Conservation (phyloP, 2,888 invertebrate species). For the Anarsia innoxiella region DNA sequence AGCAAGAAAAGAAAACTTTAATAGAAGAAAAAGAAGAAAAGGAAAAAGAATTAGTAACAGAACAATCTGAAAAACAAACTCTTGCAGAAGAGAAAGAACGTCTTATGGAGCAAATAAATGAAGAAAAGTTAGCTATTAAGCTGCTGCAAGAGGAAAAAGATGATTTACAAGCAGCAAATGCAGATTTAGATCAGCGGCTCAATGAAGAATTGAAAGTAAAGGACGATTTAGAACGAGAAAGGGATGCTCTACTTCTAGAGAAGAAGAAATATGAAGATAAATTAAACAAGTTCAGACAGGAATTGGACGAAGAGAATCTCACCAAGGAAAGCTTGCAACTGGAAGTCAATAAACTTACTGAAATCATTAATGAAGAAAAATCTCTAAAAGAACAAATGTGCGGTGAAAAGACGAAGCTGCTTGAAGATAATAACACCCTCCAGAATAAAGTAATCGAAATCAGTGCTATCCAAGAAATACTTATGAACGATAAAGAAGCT, state of each 20-base stretch:
- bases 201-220: constrained; percentile 12
- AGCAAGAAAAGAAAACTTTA: constrained; percentile 9
- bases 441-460: constrained; percentile 14
- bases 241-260: constrained; percentile 6
- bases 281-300: not conserved
- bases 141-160: constrained; percentile 11
- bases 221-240: constrained; percentile 16
- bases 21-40: constrained; percentile 19
- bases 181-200: constrained; percentile 15
- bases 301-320: not conserved
- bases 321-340: constrained; percentile 11
- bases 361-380: constrained; percentile 21
- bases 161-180: constrained; percentile 20
- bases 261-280: constrained; percentile 10
- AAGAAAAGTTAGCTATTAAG: constrained; percentile 27
- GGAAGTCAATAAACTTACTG: constrained; percentile 16
- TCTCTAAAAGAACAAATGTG: not conserved
- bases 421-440: constrained; percentile 5
- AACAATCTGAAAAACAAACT: not conserved
- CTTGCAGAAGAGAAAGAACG: constrained; percentile 3
- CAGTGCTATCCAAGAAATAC: constrained; percentile 15
- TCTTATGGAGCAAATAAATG: constrained; percentile 27
- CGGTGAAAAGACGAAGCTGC: constrained; percentile 14
- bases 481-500: constrained; percentile 22
- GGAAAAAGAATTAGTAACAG: no score